Evolutionary conservation across 2,113 vertebrate genomes (phyloP).

Genomic region (Gallinago jamesoni): DNA sequence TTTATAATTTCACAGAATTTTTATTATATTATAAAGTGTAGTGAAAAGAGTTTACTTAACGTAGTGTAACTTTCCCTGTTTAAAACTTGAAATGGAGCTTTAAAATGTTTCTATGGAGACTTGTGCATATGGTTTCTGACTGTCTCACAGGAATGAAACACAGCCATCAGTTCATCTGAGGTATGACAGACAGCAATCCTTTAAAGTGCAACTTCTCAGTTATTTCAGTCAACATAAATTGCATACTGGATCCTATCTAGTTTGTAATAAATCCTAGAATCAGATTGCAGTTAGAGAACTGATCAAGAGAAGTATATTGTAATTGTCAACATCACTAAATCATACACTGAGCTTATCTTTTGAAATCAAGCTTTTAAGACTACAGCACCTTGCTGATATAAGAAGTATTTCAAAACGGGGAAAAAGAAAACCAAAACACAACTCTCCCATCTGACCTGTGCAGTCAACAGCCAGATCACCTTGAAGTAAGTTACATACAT

Average conservation of each 20-base stretch:
- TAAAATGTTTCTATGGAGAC: not conserved
- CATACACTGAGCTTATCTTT: not conserved
- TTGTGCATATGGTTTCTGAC: not conserved
- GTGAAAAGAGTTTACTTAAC: not conserved
- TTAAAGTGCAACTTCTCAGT: not conserved
- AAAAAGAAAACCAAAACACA: not conserved
- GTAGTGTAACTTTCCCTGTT: not conserved
- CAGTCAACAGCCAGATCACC: not conserved
- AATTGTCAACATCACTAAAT: not conserved
- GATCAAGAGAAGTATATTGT: not conserved
- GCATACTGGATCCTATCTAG: not conserved
- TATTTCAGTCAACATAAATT: not conserved
- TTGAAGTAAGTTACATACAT: not conserved
- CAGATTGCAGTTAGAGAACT: not conserved
- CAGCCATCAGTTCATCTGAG: not conserved
- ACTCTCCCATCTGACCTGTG: not conserved
- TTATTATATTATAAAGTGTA: not conserved
- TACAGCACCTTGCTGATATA: rapidly evolving
- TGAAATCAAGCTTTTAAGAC: not conserved
- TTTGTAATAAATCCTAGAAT: not conserved
- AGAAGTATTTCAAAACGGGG: not conserved
- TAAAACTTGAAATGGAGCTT: not conserved
- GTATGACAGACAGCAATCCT: not conserved
- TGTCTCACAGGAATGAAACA: not conserved
- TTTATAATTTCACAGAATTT: not conserved